Evolutionary conservation across 2,797 vertebrate species (phyloP).

Genomic region (Cercopithecus petaurista): DNA sequence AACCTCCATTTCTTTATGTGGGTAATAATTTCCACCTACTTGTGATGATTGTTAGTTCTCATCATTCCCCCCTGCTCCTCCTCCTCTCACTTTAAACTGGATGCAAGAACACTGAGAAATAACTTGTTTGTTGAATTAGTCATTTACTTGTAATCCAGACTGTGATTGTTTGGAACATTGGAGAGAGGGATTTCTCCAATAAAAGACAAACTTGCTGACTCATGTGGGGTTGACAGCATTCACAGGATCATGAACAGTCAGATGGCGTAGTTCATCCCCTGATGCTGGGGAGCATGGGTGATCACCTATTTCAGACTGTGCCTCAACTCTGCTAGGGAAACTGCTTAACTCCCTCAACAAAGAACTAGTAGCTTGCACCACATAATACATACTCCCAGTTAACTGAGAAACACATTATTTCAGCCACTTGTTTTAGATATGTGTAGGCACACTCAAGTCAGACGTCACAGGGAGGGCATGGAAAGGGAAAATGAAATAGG

Average conservation of each 20-base stretch:
- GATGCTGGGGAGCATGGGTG: not conserved
- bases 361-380: not conserved
- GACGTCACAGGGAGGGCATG: not conserved
- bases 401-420: not conserved
- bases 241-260: fast-evolving
- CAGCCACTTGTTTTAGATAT: not conserved
- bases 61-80: not conserved
- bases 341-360: not conserved
- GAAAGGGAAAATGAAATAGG: not conserved
- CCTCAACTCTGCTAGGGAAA: not conserved
- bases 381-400: not conserved
- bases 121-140: not conserved
- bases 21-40: not conserved
- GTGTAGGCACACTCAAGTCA: not conserved
- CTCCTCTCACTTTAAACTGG: not conserved
- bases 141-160: not conserved
- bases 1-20: fast-evolving
- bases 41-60: fast-evolving
- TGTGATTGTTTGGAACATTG: not conserved
- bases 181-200: not conserved
- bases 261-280: fast-evolving
- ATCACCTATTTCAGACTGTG: not conserved
- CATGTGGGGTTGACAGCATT: fast-evolving
- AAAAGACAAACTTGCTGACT: not conserved
- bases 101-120: not conserved